phyloP scores from a whole-genome alignment of 2,113 vertebrate genomes.

The Bubo bubo region DNA sequence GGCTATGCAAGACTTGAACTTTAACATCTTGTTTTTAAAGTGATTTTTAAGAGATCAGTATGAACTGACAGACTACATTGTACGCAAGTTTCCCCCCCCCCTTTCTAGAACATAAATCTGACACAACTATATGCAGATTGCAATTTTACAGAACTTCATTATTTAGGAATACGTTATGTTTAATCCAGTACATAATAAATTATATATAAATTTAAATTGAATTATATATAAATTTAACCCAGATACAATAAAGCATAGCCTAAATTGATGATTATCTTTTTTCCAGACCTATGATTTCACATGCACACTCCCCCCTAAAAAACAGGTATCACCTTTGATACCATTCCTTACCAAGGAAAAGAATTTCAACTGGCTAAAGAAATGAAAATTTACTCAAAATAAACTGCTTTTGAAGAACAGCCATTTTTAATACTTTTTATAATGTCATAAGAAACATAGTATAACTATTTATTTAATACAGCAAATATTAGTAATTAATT shows the following conservation, averaged over 20 bases:
- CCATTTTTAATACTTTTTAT: neutral
- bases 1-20: neutral
- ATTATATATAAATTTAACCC: no score
- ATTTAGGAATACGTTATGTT: neutral
- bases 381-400: neutral
- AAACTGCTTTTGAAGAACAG: neutral
- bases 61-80: neutral
- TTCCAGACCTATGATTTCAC: neutral
- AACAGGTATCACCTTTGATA: neutral
- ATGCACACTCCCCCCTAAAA: neutral
- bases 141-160: neutral
- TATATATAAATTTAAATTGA: no score
- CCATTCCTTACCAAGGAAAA: neutral
- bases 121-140: neutral
- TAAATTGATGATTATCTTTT: neutral
- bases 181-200: neutral
- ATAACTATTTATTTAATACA: neutral
- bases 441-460: neutral
- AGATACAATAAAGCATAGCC: neutral
- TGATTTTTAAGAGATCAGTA: neutral
- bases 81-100: neutral
- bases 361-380: neutral
- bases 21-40: neutral
- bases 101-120: neutral
- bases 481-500: neutral